Evolutionary conservation across 2,797 vertebrate species (phyloP).

Genomic region (Neosilurus mollespiculum): DNA sequence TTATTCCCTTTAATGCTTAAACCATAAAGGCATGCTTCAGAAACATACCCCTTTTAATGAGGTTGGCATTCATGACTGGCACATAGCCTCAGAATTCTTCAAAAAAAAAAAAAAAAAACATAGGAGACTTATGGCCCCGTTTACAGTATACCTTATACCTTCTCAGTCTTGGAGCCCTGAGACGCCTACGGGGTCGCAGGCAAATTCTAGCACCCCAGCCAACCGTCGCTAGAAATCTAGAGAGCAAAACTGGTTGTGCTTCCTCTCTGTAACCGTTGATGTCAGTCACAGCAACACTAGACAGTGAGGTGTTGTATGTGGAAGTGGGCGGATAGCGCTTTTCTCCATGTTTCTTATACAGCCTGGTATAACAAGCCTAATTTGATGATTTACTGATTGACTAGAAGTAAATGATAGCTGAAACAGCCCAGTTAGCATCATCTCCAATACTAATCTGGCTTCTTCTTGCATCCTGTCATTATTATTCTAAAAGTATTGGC

Average conservation of each 20-base stretch:
- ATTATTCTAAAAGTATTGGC: neutral
- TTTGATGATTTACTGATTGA: neutral
- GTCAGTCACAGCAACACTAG: neutral
- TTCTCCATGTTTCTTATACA: neutral
- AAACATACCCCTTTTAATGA: constrained; percentile 25
- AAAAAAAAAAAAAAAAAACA: constrained; percentile 1
- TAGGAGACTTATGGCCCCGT: neutral
- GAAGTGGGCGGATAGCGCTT: neutral
- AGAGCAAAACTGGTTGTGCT: neutral
- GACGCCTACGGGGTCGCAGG: neutral
- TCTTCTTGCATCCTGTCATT: constrained; percentile 2
- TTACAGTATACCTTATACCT: neutral
- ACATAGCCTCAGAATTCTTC: neutral
- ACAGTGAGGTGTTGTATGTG: neutral
- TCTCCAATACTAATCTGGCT: neutral
- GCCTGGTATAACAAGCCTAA: neutral
- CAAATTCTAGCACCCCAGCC: neutral
- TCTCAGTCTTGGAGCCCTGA: neutral
- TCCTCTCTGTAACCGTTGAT: too few species aligned
- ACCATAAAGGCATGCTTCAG: constrained; percentile 36
- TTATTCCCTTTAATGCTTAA: constrained; percentile 62
- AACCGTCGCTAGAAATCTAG: neutral
- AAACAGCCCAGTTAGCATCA: neutral
- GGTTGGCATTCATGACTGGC: neutral
- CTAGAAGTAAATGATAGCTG: neutral